Evolutionary conservation across 2,797 vertebrate genomes (phyloP), one percentile per base, ranked within the genome.

Genomic region (Halcyon leucocephala): DNA sequence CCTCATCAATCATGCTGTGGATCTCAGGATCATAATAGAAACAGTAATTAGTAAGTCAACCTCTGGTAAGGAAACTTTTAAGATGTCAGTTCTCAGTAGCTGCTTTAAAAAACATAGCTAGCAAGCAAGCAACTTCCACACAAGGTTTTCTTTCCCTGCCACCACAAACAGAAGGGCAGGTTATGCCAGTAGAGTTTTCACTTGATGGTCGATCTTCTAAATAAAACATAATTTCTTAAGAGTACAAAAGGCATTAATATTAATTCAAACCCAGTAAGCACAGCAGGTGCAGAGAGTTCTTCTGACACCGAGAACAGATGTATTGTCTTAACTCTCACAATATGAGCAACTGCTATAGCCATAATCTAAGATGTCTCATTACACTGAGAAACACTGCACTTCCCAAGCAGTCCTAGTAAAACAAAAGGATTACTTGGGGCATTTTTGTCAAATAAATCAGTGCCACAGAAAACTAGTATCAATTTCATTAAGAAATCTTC

Each of bases 11-110:
- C 61, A 51, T 4, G 3, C 86, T 51, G 61, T n/a, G 60, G 31
- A 62, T 66, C 67, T 82, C 60, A 44, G 81, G 41, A 93, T 3
- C 1, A 9, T 39, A 87, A 87, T 1, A 80, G 60, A 86, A 93
- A 86, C 48, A 84, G 67, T 64, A 96, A 97, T 80, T 85, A 94
- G 39, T 21, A 77, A 76, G n/a, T 8, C 73, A 93, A 0, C 58
- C 58, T 58, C 58, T 86, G 70, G 35, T 48, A 82, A 86, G 77
- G 71, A 57, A 82, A 37, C 21, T 82, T 44, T 26, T 18, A 42
- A 65, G 31, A 46, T 67, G 33, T 67, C 86, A 82, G 20, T 60
- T 82, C 64, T 61, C 78, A 49, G 29, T 10, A 24, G 64, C 0
- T 52, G 44, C 73, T 44, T 80, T 52, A 52, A 79, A 90, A 39